Conservation (phyloP, 30 jellyfish, hydroid and myxozoan genomes). For the Aurelia coerulea region DNA sequence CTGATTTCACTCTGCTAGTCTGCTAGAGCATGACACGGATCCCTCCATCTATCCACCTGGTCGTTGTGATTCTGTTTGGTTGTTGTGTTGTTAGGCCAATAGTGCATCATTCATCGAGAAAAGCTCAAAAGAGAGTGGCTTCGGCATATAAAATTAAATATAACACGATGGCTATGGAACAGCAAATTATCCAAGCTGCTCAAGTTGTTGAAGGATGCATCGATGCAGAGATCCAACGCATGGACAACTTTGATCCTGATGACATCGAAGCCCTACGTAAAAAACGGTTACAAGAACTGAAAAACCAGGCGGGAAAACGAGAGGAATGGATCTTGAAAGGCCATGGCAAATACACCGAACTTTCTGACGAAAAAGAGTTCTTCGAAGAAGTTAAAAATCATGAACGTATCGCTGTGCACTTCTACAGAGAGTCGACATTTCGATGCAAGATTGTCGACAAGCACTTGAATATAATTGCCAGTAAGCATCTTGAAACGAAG, state of each 20-base stretch:
- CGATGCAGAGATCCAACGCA: constrained; percentile 88
- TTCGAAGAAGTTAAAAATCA: constrained; percentile 92
- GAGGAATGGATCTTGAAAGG: constrained; percentile 92
- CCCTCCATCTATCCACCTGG: no score
- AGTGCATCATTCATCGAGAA: no score
- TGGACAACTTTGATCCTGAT: constrained; percentile 88
- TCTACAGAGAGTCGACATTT: constrained; percentile 93
- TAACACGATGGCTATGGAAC: constrained; percentile 39
- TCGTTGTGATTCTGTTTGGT: no score
- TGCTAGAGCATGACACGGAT: no score
- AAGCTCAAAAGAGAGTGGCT: no score
- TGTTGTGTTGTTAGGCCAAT: no score
- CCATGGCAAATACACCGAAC: constrained; percentile 93
- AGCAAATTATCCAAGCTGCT: constrained; percentile 91
- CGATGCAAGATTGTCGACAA: constrained; percentile 94
- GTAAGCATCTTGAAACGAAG: constrained; percentile 88
- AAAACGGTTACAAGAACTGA: constrained; percentile 82
- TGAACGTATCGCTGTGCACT: constrained; percentile 95
- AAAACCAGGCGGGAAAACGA: constrained; percentile 79
- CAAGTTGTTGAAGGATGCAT: constrained; percentile 88
- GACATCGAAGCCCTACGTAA: constrained; percentile 79
- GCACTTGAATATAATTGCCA: constrained; percentile 84
- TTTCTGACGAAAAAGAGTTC: constrained; percentile 92
- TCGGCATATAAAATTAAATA: no score
- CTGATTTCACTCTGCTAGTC: no score